Evolutionary conservation across 2,113 vertebrate genomes (phyloP).

Genomic region (Trachemys scripta): DNA sequence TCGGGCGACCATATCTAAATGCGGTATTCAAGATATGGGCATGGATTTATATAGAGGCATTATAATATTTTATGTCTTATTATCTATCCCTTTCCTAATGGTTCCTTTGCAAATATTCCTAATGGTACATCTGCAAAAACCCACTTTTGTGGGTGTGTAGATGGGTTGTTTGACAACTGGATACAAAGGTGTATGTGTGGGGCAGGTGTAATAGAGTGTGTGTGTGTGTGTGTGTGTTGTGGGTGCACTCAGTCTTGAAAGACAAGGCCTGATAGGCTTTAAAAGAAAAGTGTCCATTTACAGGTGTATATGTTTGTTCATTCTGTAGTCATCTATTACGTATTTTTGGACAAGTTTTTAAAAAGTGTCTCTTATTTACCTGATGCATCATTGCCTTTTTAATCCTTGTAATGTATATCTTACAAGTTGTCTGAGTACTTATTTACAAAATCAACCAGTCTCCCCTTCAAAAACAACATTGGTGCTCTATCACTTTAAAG

Average conservation of each 20-base stretch:
- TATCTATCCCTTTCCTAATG: neutral
- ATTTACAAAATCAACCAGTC: fast-evolving
- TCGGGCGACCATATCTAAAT: neutral
- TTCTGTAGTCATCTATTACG: neutral
- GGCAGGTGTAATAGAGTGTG: neutral
- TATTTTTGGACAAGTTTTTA: neutral
- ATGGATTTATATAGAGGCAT: neutral
- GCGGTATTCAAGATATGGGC: neutral
- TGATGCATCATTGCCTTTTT: neutral
- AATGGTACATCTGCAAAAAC: neutral
- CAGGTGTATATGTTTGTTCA: neutral
- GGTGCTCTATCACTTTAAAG: neutral
- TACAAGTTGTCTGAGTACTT: neutral
- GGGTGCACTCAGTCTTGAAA: neutral
- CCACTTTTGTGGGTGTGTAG: neutral
- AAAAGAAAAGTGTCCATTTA: neutral
- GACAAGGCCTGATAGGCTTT: neutral
- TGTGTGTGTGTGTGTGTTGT: neutral
- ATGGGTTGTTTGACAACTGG: neutral
- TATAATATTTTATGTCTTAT: neutral
- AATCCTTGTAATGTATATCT: neutral
- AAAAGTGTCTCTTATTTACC: neutral
- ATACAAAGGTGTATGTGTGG: neutral
- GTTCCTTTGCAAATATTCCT: neutral
- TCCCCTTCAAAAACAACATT: neutral